Evolutionary conservation across 2,888 invertebrate genomes (phyloP).

Genomic region (Biston stratarius): DNA sequence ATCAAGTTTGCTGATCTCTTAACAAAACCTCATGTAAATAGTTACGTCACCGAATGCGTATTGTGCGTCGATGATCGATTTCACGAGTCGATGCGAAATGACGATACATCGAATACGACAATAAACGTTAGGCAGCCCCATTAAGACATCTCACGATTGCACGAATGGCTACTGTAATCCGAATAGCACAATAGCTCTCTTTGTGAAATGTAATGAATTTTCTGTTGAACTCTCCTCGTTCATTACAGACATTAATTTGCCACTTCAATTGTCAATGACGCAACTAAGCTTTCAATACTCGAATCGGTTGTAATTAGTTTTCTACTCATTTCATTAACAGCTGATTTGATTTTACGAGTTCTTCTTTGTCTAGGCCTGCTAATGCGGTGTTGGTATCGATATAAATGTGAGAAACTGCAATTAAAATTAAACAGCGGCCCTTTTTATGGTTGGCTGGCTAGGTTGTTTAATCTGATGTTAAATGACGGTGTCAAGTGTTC

Average conservation of each 20-base stretch:
- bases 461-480: no score
- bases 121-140: conserved; percentile 56
- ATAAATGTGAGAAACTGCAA: conserved; percentile 22
- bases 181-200: conserved; percentile 56
- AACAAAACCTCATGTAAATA: conserved; percentile 62
- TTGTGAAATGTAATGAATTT: conserved; percentile 65
- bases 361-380: background rate
- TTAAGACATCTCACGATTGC: conserved; percentile 59
- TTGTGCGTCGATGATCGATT: conserved; percentile 67
- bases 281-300: conserved; percentile 41
- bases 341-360: conserved; percentile 16
- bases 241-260: conserved; percentile 53
- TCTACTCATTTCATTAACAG: conserved; percentile 21
- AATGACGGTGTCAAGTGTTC: no score
- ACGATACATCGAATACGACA: conserved; percentile 56
- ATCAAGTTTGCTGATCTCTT: conserved; percentile 62
- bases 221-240: conserved; percentile 53
- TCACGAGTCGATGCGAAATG: conserved; percentile 60
- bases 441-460: no score
- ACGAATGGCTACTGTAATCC: conserved; percentile 56
- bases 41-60: conserved; percentile 64
- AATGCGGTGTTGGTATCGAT: conserved; percentile 1
- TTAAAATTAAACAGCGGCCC: conserved; percentile 27
- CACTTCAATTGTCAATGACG: conserved; percentile 40
- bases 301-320: conserved; percentile 38